A percentile compares a stretch with the other conserved stretches of the same genome.
These are phyloP conservation scores for Hemistola chrysoprasaria DNA, from an alignment of 2,888 invertebrate genomes.

Conservation along the genomic window DNA sequence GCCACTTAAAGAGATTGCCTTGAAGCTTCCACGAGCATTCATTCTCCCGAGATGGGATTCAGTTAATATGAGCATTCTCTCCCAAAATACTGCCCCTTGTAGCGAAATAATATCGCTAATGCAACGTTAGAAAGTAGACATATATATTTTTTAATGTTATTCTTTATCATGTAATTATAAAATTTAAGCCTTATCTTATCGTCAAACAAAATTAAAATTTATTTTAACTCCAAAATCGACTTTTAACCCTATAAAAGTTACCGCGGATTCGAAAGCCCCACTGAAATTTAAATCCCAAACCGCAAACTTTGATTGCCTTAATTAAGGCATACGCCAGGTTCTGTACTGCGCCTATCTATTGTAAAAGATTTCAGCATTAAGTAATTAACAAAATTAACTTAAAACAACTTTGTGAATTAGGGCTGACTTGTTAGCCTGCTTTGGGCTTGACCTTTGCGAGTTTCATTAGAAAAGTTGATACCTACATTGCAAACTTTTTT, in stretches of 20 bases:
- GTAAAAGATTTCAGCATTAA: neutral
- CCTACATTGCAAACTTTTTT: too few species aligned
- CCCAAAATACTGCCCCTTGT: constrained; percentile 52
- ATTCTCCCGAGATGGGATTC: constrained; percentile 52
- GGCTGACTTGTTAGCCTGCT: constrained; percentile 7
- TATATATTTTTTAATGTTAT: too few species aligned
- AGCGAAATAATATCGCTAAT: constrained; percentile 65
- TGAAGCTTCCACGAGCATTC: constrained; percentile 40
- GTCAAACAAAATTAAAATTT: too few species aligned
- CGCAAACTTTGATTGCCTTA: constrained; percentile 6
- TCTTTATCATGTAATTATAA: too few species aligned
- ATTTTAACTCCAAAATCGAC: neutral
- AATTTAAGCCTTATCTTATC: too few species aligned
- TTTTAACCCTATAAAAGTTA: constrained; percentile 5
- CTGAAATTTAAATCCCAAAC: too few species aligned
- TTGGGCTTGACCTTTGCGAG: constrained; percentile 9
- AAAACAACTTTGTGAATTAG: constrained; percentile 13
- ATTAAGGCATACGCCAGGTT: constrained; percentile 3
- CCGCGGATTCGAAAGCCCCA: neutral
- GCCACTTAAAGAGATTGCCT: constrained; percentile 69
- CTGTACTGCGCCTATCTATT: neutral
- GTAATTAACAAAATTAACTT: constrained; percentile 14
- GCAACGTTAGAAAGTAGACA: constrained; percentile 37
- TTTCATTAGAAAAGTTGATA: constrained; percentile 11
- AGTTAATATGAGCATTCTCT: constrained; percentile 65